phyloP scores from a whole-genome alignment of 1,140 invertebrate species.

The Homalodisca vitripennis region DNA sequence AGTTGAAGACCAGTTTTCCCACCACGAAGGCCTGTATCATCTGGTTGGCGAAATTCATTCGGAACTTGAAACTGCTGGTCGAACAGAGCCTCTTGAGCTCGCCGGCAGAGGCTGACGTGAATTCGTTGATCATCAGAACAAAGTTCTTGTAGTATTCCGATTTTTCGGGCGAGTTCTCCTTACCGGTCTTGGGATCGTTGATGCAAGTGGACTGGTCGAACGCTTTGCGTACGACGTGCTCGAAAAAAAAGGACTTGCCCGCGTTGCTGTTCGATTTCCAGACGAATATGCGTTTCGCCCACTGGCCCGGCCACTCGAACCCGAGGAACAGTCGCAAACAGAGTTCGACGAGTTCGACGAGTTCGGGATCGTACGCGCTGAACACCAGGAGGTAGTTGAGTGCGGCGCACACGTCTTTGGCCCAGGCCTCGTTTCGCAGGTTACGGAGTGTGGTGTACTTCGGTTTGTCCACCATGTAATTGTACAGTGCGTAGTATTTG shows the following conservation, averaged over 20 bases:
- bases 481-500: no score
- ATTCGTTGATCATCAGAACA: neutral
- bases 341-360: neutral
- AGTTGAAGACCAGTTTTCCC: constrained; percentile 1
- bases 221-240: neutral
- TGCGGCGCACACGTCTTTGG: neutral
- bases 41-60: constrained; percentile 3
- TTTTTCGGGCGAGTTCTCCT: constrained; percentile 12
- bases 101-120: neutral
- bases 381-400: neutral
- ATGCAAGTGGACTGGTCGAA: neutral
- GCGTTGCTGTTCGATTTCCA: neutral
- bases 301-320: constrained; percentile 10
- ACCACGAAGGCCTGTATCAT: neutral
- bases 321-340: constrained; percentile 12
- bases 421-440: no score
- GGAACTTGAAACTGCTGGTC: neutral
- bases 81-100: neutral
- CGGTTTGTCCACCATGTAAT: no score
- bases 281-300: neutral
- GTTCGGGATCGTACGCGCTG: neutral
- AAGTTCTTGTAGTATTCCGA: neutral
- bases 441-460: no score
- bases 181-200: constrained; percentile 9
- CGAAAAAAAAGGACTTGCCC: neutral